phyloP scores from a whole-genome alignment of 2,113 vertebrate genomes.

The Rhynchopsitta pachyrhyncha region DNA sequence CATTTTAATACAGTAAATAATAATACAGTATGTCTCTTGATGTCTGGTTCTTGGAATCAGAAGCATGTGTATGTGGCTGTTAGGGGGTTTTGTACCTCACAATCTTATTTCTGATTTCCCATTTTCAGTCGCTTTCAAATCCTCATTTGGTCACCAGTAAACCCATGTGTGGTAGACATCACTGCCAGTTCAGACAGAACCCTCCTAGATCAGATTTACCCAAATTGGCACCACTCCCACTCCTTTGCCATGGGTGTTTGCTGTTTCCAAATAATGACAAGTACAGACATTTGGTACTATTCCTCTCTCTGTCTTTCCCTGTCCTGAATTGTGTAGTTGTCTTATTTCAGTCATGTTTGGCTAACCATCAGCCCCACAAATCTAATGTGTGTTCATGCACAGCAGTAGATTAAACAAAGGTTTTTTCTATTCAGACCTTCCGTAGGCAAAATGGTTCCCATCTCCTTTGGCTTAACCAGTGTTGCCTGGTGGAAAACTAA shows the following conservation, averaged over 20 bases:
- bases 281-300: not conserved
- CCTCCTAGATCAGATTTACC: not conserved
- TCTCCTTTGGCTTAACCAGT: not conserved
- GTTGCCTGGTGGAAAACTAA: not conserved
- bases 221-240: rapidly evolving
- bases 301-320: not conserved
- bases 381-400: not conserved
- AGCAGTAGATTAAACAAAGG: not conserved
- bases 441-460: not conserved
- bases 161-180: not conserved
- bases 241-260: not conserved
- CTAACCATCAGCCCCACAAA: not conserved
- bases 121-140: not conserved
- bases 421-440: not conserved
- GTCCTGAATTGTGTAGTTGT: not conserved
- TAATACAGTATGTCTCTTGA: not conserved
- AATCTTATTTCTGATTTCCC: not conserved
- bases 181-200: not conserved
- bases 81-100: not conserved
- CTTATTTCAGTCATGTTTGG: not conserved
- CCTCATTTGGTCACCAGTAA: not conserved
- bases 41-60: not conserved
- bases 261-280: not conserved
- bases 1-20: not conserved
- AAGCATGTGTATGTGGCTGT: not conserved